Evolutionary conservation across 1,140 invertebrate genomes (phyloP), one percentile per base, ranked within the genome.

Genomic region (Cotesia typhae): DNA sequence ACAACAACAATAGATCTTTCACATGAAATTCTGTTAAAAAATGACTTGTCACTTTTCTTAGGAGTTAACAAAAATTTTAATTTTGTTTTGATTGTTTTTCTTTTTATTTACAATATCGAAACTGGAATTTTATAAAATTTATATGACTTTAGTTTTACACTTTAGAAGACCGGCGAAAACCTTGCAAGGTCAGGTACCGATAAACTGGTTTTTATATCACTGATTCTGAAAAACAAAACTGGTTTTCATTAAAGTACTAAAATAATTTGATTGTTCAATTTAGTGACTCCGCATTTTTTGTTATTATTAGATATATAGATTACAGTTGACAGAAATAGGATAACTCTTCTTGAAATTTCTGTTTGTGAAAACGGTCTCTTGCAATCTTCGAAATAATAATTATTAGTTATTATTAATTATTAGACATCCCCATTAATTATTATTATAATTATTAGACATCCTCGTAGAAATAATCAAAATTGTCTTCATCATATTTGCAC

Each of bases 241-340:
- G 70, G 70, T 71, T 71, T 41, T 63, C 51, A 57, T 71, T 71
- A 47, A 57, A 64, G 51, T 38, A 36, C 36, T 55, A 71, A 71
- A 71, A 71, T 71, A 71, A 37, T 28, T 28, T 28, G 28, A 28
- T 51, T 64, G 36, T 12, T 20, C 3, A 52, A 64, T 4, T 66
- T n/a, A 66, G 20, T 12, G 9, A 66, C 10, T 20, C 35, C 12
- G 3, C 10, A 4, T 20, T 35, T 60, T 35, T 28, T 20, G 12
- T 20, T 35, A 3, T 35, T 28, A 10, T 28, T 9, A 35, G 7
- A 28, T 10, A 28, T 55, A 14, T 55, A 55, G 17, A 55, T 55
- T 55, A 5, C 53, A 55, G n/a, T 55, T 5, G 5, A 57, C 53
- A 57, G 41, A 47, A 47, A 47, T 47, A 47, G 10, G 5, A 47